phyloP scores from a whole-genome alignment of 2,888 invertebrate species.

The Caenorhabditis sp. region DNA sequence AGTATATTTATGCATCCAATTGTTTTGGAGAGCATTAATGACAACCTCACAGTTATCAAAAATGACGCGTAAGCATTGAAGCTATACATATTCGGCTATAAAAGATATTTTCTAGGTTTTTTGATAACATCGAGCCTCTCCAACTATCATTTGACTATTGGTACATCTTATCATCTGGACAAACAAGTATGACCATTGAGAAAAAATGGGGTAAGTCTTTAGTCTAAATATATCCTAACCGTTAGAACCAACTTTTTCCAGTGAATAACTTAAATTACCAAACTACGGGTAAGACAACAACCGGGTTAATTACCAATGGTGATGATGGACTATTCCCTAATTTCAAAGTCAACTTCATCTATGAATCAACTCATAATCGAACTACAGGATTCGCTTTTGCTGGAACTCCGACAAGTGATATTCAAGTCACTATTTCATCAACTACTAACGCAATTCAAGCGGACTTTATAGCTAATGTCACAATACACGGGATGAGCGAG shows the following conservation, averaged over 20 bases:
- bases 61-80: neutral
- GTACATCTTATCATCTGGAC: conserved; percentile 11
- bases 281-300: conserved; percentile 19
- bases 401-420: too few species aligned
- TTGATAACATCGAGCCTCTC: conserved; percentile 23
- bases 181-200: conserved; percentile 5
- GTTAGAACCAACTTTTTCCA: neutral
- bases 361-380: conserved; percentile 7
- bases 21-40: neutral
- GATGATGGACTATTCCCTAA: neutral
- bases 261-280: neutral
- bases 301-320: conserved; percentile 17
- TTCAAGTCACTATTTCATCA: too few species aligned
- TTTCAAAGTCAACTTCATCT: conserved; percentile 5
- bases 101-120: conserved; percentile 1
- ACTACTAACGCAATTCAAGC: too few species aligned
- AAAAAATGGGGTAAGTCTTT: conserved; percentile 4
- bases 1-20: neutral
- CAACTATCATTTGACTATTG: conserved; percentile 6
- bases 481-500: too few species aligned
- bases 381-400: conserved; percentile 4
- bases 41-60: too few species aligned
- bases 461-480: too few species aligned
- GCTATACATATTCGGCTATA: too few species aligned
- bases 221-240: too few species aligned